Conservation (phyloP, 2,888 invertebrate species). For the Exocentrus adspersus region DNA sequence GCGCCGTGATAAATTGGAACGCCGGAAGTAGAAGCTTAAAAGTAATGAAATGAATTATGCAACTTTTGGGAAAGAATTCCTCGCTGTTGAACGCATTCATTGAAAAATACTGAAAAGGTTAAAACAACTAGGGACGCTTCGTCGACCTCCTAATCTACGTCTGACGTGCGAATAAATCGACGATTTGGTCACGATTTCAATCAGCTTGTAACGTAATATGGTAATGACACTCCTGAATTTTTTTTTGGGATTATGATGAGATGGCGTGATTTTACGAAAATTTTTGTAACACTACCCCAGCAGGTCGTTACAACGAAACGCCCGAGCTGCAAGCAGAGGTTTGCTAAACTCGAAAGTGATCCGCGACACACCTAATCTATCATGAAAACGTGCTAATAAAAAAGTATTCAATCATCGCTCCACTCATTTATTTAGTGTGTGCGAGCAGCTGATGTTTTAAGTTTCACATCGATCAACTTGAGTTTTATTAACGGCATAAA, state of each 20-base stretch:
- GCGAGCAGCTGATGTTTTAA: background rate
- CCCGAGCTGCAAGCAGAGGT: background rate
- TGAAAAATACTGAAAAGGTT: too few species aligned
- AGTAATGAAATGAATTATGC: background rate
- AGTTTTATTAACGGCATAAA: background rate
- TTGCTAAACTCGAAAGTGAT: background rate
- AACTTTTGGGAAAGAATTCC: too few species aligned
- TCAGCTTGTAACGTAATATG: background rate
- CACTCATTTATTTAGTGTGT: background rate
- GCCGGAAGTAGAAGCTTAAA: background rate
- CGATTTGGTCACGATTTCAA: background rate
- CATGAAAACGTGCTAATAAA: background rate
- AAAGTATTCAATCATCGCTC: background rate
- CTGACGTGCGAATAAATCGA: background rate
- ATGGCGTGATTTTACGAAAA: background rate
- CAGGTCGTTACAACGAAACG: too few species aligned
- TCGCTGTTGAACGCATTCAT: too few species aligned
- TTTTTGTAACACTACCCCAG: too few species aligned
- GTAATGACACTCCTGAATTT: background rate
- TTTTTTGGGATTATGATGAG: background rate
- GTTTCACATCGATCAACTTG: background rate
- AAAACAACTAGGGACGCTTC: too few species aligned
- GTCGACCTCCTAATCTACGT: background rate
- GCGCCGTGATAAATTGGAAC: background rate
- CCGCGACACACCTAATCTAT: background rate